Evolutionary conservation across 2,797 vertebrate species (phyloP), one percentile per base, ranked within the genome.

Genomic region (Labeo calbasu): DNA sequence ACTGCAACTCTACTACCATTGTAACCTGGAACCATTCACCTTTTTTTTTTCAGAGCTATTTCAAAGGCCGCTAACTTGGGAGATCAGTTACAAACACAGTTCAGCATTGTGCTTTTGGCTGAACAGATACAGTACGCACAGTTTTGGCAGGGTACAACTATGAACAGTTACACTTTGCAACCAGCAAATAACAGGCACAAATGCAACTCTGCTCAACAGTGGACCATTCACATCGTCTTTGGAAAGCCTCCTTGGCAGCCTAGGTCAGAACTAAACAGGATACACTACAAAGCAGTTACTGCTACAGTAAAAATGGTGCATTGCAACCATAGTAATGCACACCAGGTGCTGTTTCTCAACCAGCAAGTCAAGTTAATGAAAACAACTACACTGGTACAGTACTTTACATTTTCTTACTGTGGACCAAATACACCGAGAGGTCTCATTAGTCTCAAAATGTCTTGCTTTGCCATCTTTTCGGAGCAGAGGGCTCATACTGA

Each of bases 151-250:
- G 79, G 68, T 77, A 70, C 77, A 36, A 70, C 36, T 40, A 75
- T 46, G 70, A 71, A 69, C 81, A 21, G 36, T 76, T 61, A 61
- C n/a, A 53, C 69, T 78, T 78, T 23, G 19, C 66, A 85, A 75
- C 86, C 85, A 88, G 88, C 75, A 81, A 81, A 75, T 25, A n/a
- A 85, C 59, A 76, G 40, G 71, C 77, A 81, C 69, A 68, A 70
- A 68, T 70, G 61, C 70, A 40, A 40, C 10, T 59, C 28, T 55
- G 36, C 46, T 53, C 59, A 68, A 53, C 75, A 69, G 28, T 82
- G 83, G 76, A 86, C 70, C 76, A 80, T 13, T 84, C 81, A 66
- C 28, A 40, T 36, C 21, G n/a, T 13, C 40, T 72, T 73, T 36
- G 73, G 55, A 77, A 66, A 51, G 43, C 43, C 21, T 70, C 25